Evolutionary conservation across 1,140 invertebrate genomes (phyloP), one percentile per base, ranked within the genome.

Genomic region (Rhagoletis pomonella): DNA sequence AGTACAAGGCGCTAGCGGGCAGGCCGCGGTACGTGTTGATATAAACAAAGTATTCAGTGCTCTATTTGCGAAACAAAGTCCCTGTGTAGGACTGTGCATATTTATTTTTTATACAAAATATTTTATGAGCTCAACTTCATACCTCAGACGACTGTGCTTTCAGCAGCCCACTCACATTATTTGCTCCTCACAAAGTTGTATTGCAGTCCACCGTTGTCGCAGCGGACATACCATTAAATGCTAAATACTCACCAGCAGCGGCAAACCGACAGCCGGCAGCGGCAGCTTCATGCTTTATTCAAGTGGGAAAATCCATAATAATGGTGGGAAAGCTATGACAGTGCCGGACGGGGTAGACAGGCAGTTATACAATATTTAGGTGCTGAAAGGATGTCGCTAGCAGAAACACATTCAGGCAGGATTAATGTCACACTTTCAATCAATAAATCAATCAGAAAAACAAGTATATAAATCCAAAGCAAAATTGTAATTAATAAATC

Each of bases 381-480:
- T n/a, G 73, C 47, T 77, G 69, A 50, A 50, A n/a, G 39, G 4
- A 4, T 77, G 47, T 77, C 69, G n/a, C 17, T 17, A 19, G n/a
- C 73, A 81, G 73, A 55, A 81, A 44, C 47, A 19, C n/a, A 55
- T 29, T n/a, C 17, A n/a, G 50, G 44, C 44, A 81, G 73, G 73
- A 81, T 81, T 81, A 81, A 81, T 81, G 73, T 81, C 73, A 81
- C 17, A 6, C 47, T 29, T 3, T 19, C n/a, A 81, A 81, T 81
- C 73, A 55, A 81, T 81, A 81, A 81, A 81, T 81, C 73, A 81
- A 81, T 81, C 73, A 81, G 29, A 55, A 55, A 42, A 81, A 81
- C 50, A 81, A 81, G 73, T 81, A 19, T 17, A 81, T 81, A 55
- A 81, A 81, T 58, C 19, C 47, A 55, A 55, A 1, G 6, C 47